Evolutionary conservation across 2,113 vertebrate genomes (phyloP), one percentile per base, ranked within the genome.

Genomic region (Galemys pyrenaicus): DNA sequence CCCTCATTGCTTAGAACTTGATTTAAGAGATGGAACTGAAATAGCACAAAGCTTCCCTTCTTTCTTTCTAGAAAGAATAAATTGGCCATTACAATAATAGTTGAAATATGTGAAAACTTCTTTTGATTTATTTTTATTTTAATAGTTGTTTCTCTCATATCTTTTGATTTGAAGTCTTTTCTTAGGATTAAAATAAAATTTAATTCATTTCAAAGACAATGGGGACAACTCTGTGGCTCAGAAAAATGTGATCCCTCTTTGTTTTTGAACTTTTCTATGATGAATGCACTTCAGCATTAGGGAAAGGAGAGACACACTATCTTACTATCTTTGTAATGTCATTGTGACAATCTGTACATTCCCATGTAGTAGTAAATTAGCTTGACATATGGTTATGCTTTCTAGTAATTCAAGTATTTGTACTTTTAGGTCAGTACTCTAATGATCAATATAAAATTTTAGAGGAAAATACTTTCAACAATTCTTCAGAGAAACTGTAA

Each of bases 21-120:
- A 92, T 71, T 67, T 73, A 91, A 78, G 81, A 71, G 49, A 26
- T 74, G 64, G 70, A 91, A 91, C 71, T 84, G 77, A 84, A 92
- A 79, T 30, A 39, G 22, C 75, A 58, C 6, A 51, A 81, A 92
- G 41, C 51, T 3, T 24, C 41, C 80, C 51, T 3, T 67, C 51
- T 92, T 75, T 78, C 24, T 91, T 86, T 79, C 35, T 41, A 28
- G 81, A 83, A 94, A 75, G 64, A 92, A 85, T 85, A 71, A 86
- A 91, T 93, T 10, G 65, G 22, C 30, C 56, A 89, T 30, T 78
- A 65, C 71, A 41, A 70, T 44, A 78, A 85, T 51, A 56, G 26
- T 51, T 60, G 51, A 87, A 91, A 93, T 77, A 90, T 11, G 15
- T 32, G 77, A 93, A 87, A 56, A 28, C 5, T 41, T 60, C 84